Conservation (phyloP, 1,140 invertebrate species). For the Colletes gigas region DNA sequence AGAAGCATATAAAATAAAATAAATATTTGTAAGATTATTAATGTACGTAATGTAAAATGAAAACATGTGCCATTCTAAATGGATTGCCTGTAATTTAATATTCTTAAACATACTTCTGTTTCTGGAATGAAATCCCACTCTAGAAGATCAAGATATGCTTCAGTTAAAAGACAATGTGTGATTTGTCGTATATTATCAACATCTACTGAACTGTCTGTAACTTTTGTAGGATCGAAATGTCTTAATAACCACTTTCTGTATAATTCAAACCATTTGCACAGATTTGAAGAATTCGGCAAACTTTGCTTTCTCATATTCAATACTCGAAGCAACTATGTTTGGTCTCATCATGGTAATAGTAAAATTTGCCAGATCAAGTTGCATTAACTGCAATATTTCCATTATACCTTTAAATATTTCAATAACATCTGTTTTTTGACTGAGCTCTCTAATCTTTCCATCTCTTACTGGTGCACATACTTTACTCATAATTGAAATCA, state of each 20-base stretch:
- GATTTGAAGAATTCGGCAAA: conserved; percentile 93
- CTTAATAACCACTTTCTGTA: conserved; percentile 90
- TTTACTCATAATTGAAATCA: conserved; percentile 93
- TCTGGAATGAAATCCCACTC: conserved; percentile 87
- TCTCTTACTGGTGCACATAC: conserved; percentile 97
- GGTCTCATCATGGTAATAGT: conserved; percentile 93
- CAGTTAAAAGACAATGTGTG: conserved; percentile 73
- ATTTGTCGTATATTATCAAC: conserved; percentile 73
- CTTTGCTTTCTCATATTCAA: conserved; percentile 95
- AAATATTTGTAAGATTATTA: conserved; percentile 45
- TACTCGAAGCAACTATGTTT: conserved; percentile 90
- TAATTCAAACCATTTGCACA: conserved; percentile 90
- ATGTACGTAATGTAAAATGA: conserved; percentile 13
- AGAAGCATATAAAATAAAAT: conserved; percentile 44
- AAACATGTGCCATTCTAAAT: conserved; percentile 5
- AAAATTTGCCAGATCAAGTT: conserved; percentile 96
- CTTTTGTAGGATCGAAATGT: conserved; percentile 82
- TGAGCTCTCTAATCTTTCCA: conserved; percentile 91
- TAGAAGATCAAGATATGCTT: conserved; percentile 90
- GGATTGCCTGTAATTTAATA: conserved; percentile 1
- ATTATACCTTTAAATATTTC: conserved; percentile 93
- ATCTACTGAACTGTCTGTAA: conserved; percentile 62
- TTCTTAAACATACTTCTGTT: conserved; percentile 84
- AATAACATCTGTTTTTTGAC: conserved; percentile 88
- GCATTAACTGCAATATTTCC: conserved; percentile 94